Conservation (phyloP, 92 coral and sea anemone genomes). For the Ricordea florida region DNA sequence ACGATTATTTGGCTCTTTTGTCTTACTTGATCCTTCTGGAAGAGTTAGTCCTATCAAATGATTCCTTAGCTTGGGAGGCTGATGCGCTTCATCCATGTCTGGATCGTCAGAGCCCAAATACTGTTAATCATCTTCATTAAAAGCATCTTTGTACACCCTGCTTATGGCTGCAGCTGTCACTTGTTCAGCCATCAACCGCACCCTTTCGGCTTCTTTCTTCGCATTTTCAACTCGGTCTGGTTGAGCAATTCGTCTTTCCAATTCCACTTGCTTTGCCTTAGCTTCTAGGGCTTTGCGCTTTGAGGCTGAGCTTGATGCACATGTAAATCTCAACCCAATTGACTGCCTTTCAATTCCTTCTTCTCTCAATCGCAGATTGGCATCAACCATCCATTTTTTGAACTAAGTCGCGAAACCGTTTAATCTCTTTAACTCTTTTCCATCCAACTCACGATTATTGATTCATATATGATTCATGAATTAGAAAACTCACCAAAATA, state of each 20-base stretch:
- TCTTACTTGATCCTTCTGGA: not conserved
- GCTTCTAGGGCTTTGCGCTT: too few species aligned
- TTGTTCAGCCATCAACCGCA: conserved; percentile 17
- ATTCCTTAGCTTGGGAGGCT: not conserved
- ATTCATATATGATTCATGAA: too few species aligned
- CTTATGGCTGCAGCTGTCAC: conserved; percentile 42
- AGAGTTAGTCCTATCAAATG: too few species aligned
- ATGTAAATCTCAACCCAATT: too few species aligned
- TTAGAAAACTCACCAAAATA: too few species aligned
- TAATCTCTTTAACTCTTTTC: too few species aligned
- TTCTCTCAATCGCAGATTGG: conserved; percentile 10
- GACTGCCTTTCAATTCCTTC: too few species aligned
- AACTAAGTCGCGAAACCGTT: not conserved
- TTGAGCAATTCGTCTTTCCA: conserved; percentile 24
- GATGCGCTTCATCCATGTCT: conserved; percentile 9
- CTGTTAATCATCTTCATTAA: conserved; percentile 46
- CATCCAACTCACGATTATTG: too few species aligned
- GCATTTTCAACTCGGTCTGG: conserved; percentile 45
- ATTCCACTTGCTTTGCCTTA: conserved; percentile 33
- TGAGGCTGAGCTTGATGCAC: conserved; percentile 17
- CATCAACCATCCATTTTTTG: conserved; percentile 30
- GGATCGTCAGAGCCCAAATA: conserved; percentile 39
- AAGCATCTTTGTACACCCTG: conserved; percentile 43
- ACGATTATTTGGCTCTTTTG: not conserved
- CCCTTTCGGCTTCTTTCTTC: conserved; percentile 38